Evolutionary conservation across 2,113 vertebrate genomes (phyloP).

Genomic region (Atractosteus spatula): DNA sequence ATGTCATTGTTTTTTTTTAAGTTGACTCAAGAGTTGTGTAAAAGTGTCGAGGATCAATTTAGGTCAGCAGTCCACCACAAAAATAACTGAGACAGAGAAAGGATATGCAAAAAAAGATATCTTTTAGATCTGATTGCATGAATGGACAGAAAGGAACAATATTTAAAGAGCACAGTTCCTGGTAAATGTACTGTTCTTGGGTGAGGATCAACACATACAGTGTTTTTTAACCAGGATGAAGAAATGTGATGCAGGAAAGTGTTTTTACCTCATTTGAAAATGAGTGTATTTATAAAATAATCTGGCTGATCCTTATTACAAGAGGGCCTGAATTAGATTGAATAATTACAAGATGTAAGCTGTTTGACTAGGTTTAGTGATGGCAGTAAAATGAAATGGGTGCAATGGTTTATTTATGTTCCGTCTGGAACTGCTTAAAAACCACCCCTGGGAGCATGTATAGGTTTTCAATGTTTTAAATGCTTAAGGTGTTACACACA

Average conservation of each 20-base stretch:
- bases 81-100: neutral
- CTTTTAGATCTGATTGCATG: too few species aligned
- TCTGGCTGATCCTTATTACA: conserved; percentile 19
- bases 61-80: neutral
- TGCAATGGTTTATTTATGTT: conserved; percentile 20
- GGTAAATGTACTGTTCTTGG: neutral
- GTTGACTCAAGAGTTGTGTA: too few species aligned
- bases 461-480: conserved; percentile 44
- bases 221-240: conserved; percentile 17
- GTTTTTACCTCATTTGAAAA: conserved; percentile 45
- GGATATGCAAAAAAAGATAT: neutral
- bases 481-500: conserved; percentile 25
- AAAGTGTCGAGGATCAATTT: too few species aligned
- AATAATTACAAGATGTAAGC: conserved; percentile 26
- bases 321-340: conserved; percentile 31
- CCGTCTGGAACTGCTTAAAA: conserved; percentile 19
- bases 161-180: too few species aligned
- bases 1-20: too few species aligned
- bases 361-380: conserved; percentile 15
- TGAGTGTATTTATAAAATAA: conserved; percentile 59
- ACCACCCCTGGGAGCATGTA: conserved; percentile 16
- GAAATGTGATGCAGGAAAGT: conserved; percentile 32
- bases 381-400: conserved; percentile 30
- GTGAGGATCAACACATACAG: neutral
- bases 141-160: too few species aligned